Evolutionary conservation across 2,113 vertebrate genomes (phyloP).

Genomic region (Cynocephalus volans): DNA sequence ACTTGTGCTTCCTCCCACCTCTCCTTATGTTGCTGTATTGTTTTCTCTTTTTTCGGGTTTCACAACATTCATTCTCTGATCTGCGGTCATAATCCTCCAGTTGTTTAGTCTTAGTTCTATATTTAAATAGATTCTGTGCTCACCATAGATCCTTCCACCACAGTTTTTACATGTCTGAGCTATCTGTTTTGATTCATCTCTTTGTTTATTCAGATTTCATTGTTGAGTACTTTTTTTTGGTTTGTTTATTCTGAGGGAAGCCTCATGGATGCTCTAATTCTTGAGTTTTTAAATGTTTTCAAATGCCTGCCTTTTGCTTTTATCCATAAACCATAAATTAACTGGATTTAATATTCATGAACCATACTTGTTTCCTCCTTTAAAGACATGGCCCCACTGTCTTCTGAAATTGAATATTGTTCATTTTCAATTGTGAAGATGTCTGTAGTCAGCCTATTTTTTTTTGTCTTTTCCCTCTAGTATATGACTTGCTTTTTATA

Average conservation of each 20-base stretch:
- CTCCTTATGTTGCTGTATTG: not conserved
- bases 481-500: conserved; percentile 15
- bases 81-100: not conserved
- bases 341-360: conserved; percentile 23
- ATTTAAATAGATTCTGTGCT: conserved; percentile 51
- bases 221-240: conserved; percentile 30
- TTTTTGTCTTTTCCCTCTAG: not conserved
- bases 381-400: not conserved
- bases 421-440: not conserved
- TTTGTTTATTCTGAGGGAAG: conserved; percentile 48
- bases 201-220: conserved; percentile 70
- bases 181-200: conserved; percentile 61
- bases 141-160: not conserved
- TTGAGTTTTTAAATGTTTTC: conserved; percentile 41
- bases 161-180: conserved; percentile 50
- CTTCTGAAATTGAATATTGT: not conserved
- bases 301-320: conserved; percentile 61
- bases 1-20: not conserved
- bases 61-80: not conserved
- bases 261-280: conserved; percentile 36
- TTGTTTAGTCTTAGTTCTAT: conserved; percentile 71
- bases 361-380: not conserved
- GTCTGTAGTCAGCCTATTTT: not conserved
- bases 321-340: not conserved
- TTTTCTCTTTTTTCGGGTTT: conserved; percentile 32